phyloP scores from a whole-genome alignment of 2,888 invertebrate genomes.

The Latrodectus elegans region DNA sequence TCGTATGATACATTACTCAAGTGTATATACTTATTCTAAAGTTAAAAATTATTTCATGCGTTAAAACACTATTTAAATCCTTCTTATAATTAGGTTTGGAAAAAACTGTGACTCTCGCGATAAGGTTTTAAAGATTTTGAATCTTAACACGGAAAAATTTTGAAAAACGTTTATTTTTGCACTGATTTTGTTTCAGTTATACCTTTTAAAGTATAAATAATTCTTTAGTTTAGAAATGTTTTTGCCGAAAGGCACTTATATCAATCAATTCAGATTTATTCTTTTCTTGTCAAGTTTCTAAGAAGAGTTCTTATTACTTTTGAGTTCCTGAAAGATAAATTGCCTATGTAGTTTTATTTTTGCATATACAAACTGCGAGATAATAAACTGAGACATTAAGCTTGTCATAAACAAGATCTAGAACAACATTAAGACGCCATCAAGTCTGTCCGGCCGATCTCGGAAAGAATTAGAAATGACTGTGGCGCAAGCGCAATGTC shows the following conservation, averaged over 20 bases:
- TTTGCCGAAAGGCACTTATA: neutral
- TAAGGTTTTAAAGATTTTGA: too few species aligned
- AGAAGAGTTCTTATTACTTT: neutral
- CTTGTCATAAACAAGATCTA: slow-evolving; percentile 12
- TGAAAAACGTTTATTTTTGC: too few species aligned
- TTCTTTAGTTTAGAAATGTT: too few species aligned
- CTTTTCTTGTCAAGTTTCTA: neutral
- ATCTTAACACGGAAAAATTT: too few species aligned
- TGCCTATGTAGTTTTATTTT: neutral
- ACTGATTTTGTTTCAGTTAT: too few species aligned
- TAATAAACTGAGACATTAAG: slow-evolving; percentile 3
- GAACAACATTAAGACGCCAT: slow-evolving; percentile 41
- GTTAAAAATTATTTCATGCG: too few species aligned
- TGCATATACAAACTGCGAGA: neutral
- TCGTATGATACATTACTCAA: too few species aligned
- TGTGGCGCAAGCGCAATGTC: slow-evolving; percentile 20
- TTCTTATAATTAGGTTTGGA: too few species aligned
- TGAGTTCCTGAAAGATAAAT: neutral
- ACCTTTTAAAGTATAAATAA: too few species aligned
- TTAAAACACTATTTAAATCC: too few species aligned
- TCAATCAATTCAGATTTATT: neutral
- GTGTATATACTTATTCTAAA: too few species aligned
- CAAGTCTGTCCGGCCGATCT: slow-evolving; percentile 9
- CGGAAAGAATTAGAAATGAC: slow-evolving; percentile 10
- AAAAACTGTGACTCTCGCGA: too few species aligned